Conservation (phyloP, 2,113 vertebrate genomes). For the Cololabis saira region DNA sequence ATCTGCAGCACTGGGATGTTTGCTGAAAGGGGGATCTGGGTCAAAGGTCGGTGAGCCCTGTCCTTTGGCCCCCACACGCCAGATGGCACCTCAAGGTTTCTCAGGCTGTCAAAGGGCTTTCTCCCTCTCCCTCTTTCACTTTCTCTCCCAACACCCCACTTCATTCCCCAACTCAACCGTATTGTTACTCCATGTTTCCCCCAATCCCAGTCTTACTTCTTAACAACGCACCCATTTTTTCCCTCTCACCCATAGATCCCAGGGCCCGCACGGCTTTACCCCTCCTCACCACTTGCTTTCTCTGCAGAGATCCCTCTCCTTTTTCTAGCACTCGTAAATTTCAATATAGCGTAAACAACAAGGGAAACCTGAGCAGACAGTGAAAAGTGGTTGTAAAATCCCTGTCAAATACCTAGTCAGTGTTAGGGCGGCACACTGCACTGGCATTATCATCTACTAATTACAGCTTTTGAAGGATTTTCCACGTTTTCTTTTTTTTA, state of each 20-base stretch:
- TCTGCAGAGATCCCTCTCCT: slow-evolving; percentile 69
- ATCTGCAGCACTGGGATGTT: slow-evolving; percentile 78
- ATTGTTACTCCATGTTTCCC: slow-evolving; percentile 38
- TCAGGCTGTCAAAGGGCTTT: slow-evolving; percentile 79
- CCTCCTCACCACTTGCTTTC: slow-evolving; percentile 37
- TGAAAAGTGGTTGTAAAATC: slow-evolving; percentile 46
- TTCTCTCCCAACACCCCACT: slow-evolving; percentile 34
- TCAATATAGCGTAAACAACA: slow-evolving; percentile 68
- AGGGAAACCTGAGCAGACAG: slow-evolving; percentile 64
- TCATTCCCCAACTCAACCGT: slow-evolving; percentile 40
- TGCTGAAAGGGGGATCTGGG: slow-evolving; percentile 82
- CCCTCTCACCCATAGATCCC: slow-evolving; percentile 43
- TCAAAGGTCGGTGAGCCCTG: slow-evolving; percentile 80
- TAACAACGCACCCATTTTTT: slow-evolving; percentile 49
- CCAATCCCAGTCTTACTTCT: slow-evolving; percentile 38
- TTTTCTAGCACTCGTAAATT: slow-evolving; percentile 57
- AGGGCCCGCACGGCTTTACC: slow-evolving; percentile 37
- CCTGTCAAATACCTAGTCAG: slow-evolving; percentile 57
- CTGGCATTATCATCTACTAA: slow-evolving; percentile 68
- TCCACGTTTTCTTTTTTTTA: slow-evolving; percentile 77
- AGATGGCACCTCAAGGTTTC: slow-evolving; percentile 84
- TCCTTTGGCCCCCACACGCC: slow-evolving; percentile 78
- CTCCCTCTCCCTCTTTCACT: slow-evolving; percentile 40
- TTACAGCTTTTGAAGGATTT: slow-evolving; percentile 74
- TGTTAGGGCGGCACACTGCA: slow-evolving; percentile 52